A percentile compares a stretch with the other conserved stretches of the same genome.
phyloP scores from a whole-genome alignment of 1,140 invertebrate genomes.

The Babylonia areolata region DNA sequence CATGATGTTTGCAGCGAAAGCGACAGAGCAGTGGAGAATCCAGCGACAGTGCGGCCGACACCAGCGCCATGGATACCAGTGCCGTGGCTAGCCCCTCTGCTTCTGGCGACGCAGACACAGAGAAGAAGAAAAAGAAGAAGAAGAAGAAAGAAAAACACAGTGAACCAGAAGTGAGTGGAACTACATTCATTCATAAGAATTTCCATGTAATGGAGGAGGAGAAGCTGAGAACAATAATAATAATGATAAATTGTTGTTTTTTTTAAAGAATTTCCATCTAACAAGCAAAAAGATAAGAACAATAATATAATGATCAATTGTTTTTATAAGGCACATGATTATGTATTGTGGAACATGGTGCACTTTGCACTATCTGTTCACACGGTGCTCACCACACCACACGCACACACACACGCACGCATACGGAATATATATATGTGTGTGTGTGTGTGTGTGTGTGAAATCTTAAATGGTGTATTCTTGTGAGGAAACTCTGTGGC shows the following conservation, averaged over 20 bases:
- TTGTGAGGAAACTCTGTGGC: no score
- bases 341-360: no score
- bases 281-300: neutral
- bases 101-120: neutral
- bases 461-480: neutral
- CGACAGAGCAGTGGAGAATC: neutral
- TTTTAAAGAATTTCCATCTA: neutral
- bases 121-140: conserved; percentile 33
- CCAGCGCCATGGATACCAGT: neutral
- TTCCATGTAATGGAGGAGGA: neutral
- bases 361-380: no score
- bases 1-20: conserved; percentile 31
- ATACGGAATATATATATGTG: no score
- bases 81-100: neutral
- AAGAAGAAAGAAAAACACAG: conserved; percentile 23
- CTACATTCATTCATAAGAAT: no score
- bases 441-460: no score
- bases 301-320: no score
- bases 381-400: no score
- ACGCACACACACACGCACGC: no score
- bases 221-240: neutral
- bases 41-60: neutral
- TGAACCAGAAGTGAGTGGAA: neutral
- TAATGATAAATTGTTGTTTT: neutral
- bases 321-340: no score